Base-by-base conservation (phyloP, 2,113 vertebrate genomes). In the Onychorhynchus coronatus region DNA sequence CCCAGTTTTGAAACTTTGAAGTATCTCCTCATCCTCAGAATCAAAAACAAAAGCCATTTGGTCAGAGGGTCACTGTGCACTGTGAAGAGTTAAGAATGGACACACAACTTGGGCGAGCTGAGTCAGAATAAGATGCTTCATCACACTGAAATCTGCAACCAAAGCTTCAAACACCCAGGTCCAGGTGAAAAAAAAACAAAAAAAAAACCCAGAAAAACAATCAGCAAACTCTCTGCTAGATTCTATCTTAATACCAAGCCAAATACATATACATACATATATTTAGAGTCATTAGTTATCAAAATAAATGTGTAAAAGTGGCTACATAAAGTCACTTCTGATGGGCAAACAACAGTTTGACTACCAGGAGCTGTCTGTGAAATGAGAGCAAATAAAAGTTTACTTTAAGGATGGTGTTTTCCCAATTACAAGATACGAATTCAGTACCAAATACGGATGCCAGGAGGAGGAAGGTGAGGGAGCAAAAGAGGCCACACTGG, bases 1-100 rank as follows among this genome's bases (percentile, higher is more conserved):
- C 65, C 39, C 46, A 35, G 12, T 77, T 91, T 83, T 79, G 37
- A 95, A 80, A 86, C 44, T 35, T 91, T 35, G 61, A 78, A 46
- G 41, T 59, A 68, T 66, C 65, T 58, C 78, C 81, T 52, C 58
- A 91, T 75, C 18, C 59, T 84, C 65, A 31, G 77, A 71, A 96
- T 42, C 35, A 62, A 85, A 93, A 92, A 75, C 27, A 90, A 95
- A 95, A 75, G 74, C 63, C 63, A 89, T 62, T 39, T 78, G 46
- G 89, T 65, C 66, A 88, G 78, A 96, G 70, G 67, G 80, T 76
- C 85, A 88, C 44, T 31, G 22, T 78, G 70, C 93, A 93, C 31
- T 63, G 31, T 52, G 55, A 91, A 74, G 11, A 73, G 65, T 75
- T 82, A 96, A 91, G 91, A 94, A 97, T 30, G 66, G 88, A 90